Conservation (phyloP, 2,888 invertebrate genomes). For the Nematopogon swammerdamellus region DNA sequence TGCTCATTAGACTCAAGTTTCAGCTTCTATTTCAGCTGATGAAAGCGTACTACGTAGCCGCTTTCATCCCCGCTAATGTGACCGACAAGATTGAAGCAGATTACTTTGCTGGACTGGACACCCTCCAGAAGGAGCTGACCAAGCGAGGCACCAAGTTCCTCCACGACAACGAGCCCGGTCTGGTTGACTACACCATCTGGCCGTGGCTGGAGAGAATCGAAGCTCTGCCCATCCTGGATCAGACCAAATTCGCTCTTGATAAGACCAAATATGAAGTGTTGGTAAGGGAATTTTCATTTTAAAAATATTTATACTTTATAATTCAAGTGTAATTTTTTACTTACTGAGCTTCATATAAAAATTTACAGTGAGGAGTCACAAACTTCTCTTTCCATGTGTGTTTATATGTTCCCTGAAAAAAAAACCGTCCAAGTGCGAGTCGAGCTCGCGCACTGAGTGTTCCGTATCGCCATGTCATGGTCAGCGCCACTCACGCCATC, state of each 20-base stretch:
- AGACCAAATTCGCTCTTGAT: conserved; percentile 62
- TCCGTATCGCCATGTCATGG: no score
- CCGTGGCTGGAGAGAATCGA: conserved; percentile 72
- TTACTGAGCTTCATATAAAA: no score
- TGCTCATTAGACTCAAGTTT: no score
- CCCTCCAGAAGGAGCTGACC: conserved; percentile 63
- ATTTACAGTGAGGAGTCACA: no score
- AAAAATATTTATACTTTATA: background rate
- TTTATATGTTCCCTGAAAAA: no score
- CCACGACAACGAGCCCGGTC: conserved; percentile 67
- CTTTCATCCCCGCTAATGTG: conserved; percentile 32
- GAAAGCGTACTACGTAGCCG: conserved; percentile 52
- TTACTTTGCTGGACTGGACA: conserved; percentile 55
- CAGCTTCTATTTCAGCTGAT: conserved; percentile 34
- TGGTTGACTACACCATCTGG: conserved; percentile 83
- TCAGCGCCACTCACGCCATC: no score
- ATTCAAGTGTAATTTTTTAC: no score
- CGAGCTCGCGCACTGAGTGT: no score
- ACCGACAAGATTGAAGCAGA: conserved; percentile 41
- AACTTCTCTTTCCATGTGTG: no score
- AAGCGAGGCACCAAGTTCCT: conserved; percentile 63
- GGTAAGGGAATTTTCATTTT: conserved; percentile 39
- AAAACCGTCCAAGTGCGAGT: no score
- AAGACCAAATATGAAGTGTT: conserved; percentile 61
- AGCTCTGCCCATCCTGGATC: conserved; percentile 56